Percentiles rank a stretch among this genome's conserved stretches.
Conservation (phyloP, 2,888 invertebrate species). For the Sminthurides aquaticus region DNA sequence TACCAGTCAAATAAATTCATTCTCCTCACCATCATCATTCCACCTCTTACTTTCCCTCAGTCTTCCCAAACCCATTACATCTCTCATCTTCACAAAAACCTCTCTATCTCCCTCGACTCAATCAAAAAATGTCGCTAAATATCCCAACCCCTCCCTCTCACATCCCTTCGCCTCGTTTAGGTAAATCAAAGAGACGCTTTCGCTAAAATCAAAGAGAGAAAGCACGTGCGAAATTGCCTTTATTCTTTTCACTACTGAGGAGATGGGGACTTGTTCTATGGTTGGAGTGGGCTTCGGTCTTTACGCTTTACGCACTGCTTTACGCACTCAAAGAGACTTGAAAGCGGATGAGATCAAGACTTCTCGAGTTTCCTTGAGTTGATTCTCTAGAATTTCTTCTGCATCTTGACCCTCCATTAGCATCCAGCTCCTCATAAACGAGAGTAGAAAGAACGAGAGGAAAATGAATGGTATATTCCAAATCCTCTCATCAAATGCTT, state of each 20-base stretch:
- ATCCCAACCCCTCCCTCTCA: neutral
- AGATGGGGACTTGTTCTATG: too few relatives aligned
- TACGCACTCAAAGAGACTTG: too few relatives aligned
- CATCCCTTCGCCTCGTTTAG: neutral
- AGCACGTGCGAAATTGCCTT: too few relatives aligned
- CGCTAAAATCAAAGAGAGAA: too few relatives aligned
- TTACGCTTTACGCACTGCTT: too few relatives aligned
- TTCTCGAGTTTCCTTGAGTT: too few relatives aligned
- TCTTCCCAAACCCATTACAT: slow-evolving; percentile 10
- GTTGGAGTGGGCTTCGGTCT: too few relatives aligned
- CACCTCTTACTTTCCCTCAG: slow-evolving; percentile 18
- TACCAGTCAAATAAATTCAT: neutral
- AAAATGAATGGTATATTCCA: neutral
- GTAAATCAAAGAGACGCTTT: neutral
- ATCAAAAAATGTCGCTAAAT: neutral
- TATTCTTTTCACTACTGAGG: too few relatives aligned
- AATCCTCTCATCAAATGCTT: neutral
- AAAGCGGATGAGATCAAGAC: too few relatives aligned
- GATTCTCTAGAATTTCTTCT: too few relatives aligned
- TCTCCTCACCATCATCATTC: slow-evolving; percentile 11
- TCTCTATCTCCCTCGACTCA: neutral
- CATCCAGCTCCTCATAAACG: neutral
- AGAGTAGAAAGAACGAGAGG: too few relatives aligned
- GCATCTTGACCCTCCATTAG: neutral
- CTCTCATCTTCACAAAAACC: neutral